A percentile compares a stretch with the other conserved stretches of the same genome.
Evolutionary conservation across 2,113 vertebrate genomes (phyloP).

Genomic region (Brachyhypopomus gauderio): DNA sequence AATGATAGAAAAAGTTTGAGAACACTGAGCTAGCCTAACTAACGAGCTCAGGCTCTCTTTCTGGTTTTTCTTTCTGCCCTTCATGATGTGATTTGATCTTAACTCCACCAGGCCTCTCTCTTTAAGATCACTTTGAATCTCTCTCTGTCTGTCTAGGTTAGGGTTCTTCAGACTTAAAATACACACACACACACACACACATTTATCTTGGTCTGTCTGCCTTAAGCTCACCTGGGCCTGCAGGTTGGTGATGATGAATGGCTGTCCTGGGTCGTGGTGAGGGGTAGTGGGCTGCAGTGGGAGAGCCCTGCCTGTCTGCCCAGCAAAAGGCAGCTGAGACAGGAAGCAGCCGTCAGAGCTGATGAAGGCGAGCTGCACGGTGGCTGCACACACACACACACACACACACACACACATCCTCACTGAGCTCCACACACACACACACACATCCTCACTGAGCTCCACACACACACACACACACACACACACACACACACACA

Average conservation of each 20-base stretch:
- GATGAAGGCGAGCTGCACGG: conserved; percentile 19
- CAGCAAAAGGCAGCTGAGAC: conserved; percentile 35
- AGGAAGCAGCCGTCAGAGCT: conserved; percentile 17
- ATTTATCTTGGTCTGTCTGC: conserved; percentile 27
- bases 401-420: too few species aligned
- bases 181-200: conserved; percentile 24
- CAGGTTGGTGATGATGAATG: conserved; percentile 4
- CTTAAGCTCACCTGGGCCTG: conserved; percentile 30
- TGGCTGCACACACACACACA: too few species aligned
- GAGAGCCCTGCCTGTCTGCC: conserved; percentile 5
- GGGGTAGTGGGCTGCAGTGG: background rate
- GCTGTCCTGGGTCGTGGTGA: background rate
- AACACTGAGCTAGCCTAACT: too few species aligned
- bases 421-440: too few species aligned
- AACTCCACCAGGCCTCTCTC: background rate
- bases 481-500: too few species aligned
- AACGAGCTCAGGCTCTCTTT: background rate
- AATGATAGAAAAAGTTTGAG: too few species aligned
- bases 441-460: too few species aligned
- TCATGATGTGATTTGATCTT: background rate
- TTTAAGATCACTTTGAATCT: background rate
- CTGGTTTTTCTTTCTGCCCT: background rate
- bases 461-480: too few species aligned
- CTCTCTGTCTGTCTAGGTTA: background rate
- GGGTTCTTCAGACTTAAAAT: too few species aligned